Percentiles rank a stretch among this genome's conserved stretches.
Evolutionary conservation across 1,140 invertebrate species (phyloP).

Genomic region (Camponotus vicinus): DNA sequence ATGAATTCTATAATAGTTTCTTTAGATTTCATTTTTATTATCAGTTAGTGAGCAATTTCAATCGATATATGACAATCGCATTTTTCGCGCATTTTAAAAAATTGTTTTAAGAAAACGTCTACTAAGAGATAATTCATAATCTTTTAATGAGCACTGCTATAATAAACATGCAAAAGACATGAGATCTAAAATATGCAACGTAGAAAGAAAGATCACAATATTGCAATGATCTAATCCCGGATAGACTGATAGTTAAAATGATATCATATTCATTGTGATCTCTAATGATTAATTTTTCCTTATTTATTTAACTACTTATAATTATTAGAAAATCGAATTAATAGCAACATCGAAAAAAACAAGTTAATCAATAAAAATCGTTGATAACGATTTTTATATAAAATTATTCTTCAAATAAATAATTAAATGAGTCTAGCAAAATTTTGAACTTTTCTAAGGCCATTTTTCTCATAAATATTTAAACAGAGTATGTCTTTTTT

Average conservation of each 20-base stretch:
- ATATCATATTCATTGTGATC: constrained; percentile 73
- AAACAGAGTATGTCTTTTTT: not conserved
- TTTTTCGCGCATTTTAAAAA: constrained; percentile 56
- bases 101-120: constrained; percentile 56
- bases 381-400: not conserved
- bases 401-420: not conserved
- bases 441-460: not conserved
- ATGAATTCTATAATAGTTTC: not conserved
- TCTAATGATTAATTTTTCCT: constrained; percentile 68
- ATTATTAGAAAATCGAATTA: constrained; percentile 5
- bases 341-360: constrained; percentile 9
- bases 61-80: constrained; percentile 60
- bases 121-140: constrained; percentile 66
- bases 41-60: constrained; percentile 6
- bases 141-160: constrained; percentile 54
- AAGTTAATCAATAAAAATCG: constrained; percentile 4
- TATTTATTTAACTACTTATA: constrained; percentile 52
- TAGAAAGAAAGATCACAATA: not conserved
- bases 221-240: constrained; percentile 58
- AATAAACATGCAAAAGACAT: constrained; percentile 63
- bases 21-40: not conserved
- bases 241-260: constrained; percentile 75
- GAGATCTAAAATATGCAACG: constrained; percentile 14
- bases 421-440: not conserved
- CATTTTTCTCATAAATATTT: not conserved